Base-by-base conservation (phyloP, 2,888 invertebrate species). In the Phania funesta region DNA sequence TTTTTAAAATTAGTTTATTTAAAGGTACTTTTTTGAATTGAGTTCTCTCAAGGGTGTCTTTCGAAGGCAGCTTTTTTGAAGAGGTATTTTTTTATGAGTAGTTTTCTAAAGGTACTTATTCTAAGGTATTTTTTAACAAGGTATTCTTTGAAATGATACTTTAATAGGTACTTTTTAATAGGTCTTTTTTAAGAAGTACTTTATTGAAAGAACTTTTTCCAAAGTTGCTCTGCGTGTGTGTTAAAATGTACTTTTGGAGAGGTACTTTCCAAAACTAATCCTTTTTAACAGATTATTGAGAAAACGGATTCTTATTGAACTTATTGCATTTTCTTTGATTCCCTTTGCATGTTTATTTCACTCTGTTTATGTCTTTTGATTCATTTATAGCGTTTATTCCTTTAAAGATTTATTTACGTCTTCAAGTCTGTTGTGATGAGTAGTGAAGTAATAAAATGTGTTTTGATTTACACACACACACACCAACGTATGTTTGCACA, bases 391-490 rank as follows among this genome's bases (percentile, higher is more conserved):
- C 26, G 38, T 22, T 38, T 58, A 48, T 41, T 67, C 20, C 16
- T 62, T 52, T 32, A 26, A 54, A 62, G 62, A 18, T 73, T 73
- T 52, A 62, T 54, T 38, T 54, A 13, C 24, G 16, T 56, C 56
- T 22, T 35, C 24, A 24, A 35, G 46, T 65, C 58, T 73, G 20
- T 48, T 50, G 48, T 29, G 48, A 22, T 64, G 38, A 62, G 52
- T 62, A 70, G 35, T 54, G 48, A 70, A 38, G 38, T 64, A 48
- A 41, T 20, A 65, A 65, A 73, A 73, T 35, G 71, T 71, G 64
- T 65, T 65, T 56, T 50, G 60, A 41, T 71, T 78, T 44, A 62
- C 18, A 38, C 67, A 58, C 67, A 20, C 50, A 24, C n/a, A 20
- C 8, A 7, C 2, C 11, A 38, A 9, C 20, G 4, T 18, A 16